phyloP scores from a whole-genome alignment of 2,113 vertebrate species.

The Chlorodrepanis virens region DNA sequence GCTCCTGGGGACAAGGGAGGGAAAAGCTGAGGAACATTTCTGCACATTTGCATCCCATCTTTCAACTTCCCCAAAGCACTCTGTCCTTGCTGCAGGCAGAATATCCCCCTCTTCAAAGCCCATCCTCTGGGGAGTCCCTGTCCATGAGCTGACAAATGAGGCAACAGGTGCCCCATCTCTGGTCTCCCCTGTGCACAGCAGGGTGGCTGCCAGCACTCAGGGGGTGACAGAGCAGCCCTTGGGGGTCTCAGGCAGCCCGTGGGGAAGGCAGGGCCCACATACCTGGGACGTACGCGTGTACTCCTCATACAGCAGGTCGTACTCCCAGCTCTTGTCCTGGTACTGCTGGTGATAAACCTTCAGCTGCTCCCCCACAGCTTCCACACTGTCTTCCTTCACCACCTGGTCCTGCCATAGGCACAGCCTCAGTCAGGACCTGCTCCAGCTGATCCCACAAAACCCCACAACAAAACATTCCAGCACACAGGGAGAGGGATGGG shows the following conservation, averaged over 20 bases:
- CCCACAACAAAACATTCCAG: neutral
- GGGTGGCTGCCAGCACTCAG: neutral
- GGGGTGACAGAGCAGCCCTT: neutral
- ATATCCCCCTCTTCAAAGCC: neutral
- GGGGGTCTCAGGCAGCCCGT: fast-evolving
- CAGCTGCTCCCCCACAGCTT: conserved; percentile 81
- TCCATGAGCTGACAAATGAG: neutral
- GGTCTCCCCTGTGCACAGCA: neutral
- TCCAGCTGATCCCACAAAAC: neutral
- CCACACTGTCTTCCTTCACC: conserved; percentile 73
- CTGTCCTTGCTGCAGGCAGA: neutral
- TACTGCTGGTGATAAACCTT: conserved; percentile 83
- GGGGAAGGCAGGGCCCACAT: neutral
- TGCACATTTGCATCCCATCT: neutral
- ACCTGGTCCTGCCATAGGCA: conserved; percentile 55
- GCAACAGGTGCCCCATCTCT: neutral
- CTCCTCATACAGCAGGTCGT: conserved; percentile 80
- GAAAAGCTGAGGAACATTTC: neutral
- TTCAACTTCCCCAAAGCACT: neutral
- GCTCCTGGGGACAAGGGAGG: conserved; percentile 63
- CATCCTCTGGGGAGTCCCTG: neutral
- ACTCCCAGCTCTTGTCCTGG: conserved; percentile 84
- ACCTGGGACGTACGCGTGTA: conserved; percentile 83
- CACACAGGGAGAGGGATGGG: neutral
- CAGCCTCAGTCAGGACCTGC: neutral